Base-by-base conservation (phyloP, 2,888 invertebrate species). In the Stegophylla sp. region DNA sequence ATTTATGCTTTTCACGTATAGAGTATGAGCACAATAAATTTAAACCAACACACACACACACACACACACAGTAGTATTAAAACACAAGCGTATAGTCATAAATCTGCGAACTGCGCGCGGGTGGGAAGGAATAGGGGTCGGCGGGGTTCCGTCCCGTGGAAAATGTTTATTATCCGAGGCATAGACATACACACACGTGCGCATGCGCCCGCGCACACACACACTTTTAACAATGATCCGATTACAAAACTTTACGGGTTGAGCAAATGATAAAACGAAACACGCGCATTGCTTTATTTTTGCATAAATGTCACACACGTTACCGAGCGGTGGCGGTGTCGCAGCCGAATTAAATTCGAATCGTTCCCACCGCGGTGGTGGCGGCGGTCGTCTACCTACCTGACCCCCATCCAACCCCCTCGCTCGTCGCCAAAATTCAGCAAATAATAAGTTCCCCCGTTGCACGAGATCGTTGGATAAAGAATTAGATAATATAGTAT, bases 111-210 rank as follows among this genome's bases (percentile, higher is more conserved):
- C 20, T 28, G 59, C 26, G 45, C 48, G 10, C 13, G 23, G n/a
- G 71, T 4, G 23, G 0, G 4, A 3, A 15, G 9, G n/a, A n/a
- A n/a, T 43, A 15, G 45, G 5, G 69, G 34, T 56, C n/a, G n/a
- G n/a, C n/a, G n/a, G n/a, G n/a, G 26, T 34, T 75, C 71, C 59
- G 69, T 61, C 43, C 61, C 28, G 48, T 34, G 69, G 79, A 79
- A 77, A 79, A 69, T 71, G 71, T 79, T 79, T 79, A 71, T 79
- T 71, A 71, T 79, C 61, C 69, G 41, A 71, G 71, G 61, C 79
- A 71, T 63, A 76, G 43, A 66, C 41, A 76, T n/a, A n/a, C n/a
- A n/a, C n/a, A n/a, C n/a, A n/a, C n/a, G n/a, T n/a, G n/a, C n/a
- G n/a, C n/a, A n/a, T n/a, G n/a, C n/a, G n/a, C n/a, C n/a, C n/a